Conservation (phyloP, 2,888 invertebrate genomes). For the Pasiphila rectangulata region DNA sequence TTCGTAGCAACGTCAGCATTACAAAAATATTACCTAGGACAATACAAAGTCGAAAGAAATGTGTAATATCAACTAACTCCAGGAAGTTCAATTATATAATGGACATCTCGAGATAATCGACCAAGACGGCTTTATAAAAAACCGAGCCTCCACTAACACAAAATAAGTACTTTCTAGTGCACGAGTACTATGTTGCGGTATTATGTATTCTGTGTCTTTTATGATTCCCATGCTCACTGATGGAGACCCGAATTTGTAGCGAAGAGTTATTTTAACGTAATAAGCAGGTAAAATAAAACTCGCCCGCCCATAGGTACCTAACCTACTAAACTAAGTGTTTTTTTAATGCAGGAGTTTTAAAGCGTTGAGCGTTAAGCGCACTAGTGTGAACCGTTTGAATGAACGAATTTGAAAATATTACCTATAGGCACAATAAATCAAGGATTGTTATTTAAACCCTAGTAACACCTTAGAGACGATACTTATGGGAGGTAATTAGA, state of each 20-base stretch:
- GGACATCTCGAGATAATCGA: slow-evolving; percentile 7
- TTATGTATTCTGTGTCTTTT: slow-evolving; percentile 8
- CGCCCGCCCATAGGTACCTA: no score
- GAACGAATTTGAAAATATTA: no score
- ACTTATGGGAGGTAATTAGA: no score
- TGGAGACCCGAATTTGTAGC: slow-evolving; percentile 33
- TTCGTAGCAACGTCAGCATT: not conserved
- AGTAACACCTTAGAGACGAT: no score
- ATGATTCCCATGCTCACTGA: slow-evolving; percentile 34
- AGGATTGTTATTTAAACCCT: no score
- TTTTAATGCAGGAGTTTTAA: no score
- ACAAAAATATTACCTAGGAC: slow-evolving; percentile 1
- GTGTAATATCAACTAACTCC: not conserved
- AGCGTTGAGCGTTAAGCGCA: no score
- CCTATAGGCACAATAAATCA: no score
- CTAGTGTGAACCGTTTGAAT: no score
- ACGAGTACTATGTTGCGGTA: not conserved
- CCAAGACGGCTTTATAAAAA: slow-evolving; percentile 21
- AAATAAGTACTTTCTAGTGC: slow-evolving; percentile 3
- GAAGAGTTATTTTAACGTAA: slow-evolving; percentile 6
- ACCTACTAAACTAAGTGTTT: no score
- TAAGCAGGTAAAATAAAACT: slow-evolving; percentile 7
- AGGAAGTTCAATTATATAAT: slow-evolving; percentile 3
- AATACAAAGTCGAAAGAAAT: not conserved
- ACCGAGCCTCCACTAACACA: not conserved